Base-by-base conservation (phyloP, 2,888 invertebrate genomes). In the Cheilosia pagana region DNA sequence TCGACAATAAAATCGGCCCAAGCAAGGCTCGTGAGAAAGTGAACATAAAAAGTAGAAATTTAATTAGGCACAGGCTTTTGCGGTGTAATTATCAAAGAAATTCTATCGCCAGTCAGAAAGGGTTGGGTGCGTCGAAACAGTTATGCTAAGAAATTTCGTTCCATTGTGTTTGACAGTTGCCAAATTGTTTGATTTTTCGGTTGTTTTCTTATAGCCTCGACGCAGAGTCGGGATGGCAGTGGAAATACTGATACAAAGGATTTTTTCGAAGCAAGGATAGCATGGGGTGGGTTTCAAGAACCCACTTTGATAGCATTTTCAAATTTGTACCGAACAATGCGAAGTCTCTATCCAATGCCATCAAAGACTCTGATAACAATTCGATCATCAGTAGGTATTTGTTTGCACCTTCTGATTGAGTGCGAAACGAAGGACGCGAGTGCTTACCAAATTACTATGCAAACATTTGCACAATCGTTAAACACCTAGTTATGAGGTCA, bases 61-160 rank as follows among this genome's bases (percentile, higher is more conserved):
- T 75, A 81, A 81, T 81, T 70, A 75, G 63, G 63, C 75, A 70
- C 81, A 81, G 75, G 75, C 62, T 70, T 70, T 75, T 75, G 81
- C 57, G 75, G 75, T 81, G 50, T 70, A 57, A 70, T 81, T 81
- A 81, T 70, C 41, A 55, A 35, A 67, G 57, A 43, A 75, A 63
- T 35, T 57, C 48, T 52, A 31, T 57, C n/a, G 19, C 16, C 12
- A 14, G 8, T 57, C 19, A 31, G 28, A 2, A 8, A 31, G 31
- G 59, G 39, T n/a, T 19, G 7, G 28, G 35, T 12, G 43, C 52
- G 43, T 16, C 4, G 23, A 53, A 48, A 12, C 57, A 23, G 5
- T n/a, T n/a, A n/a, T n/a, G n/a, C n/a, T n/a, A n/a, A n/a, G n/a
- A n/a, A n/a, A n/a, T n/a, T n/a, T n/a, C n/a, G n/a, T n/a, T n/a